Conservation (phyloP, 2,797 vertebrate genomes). For the Acropternis orthonyx region DNA sequence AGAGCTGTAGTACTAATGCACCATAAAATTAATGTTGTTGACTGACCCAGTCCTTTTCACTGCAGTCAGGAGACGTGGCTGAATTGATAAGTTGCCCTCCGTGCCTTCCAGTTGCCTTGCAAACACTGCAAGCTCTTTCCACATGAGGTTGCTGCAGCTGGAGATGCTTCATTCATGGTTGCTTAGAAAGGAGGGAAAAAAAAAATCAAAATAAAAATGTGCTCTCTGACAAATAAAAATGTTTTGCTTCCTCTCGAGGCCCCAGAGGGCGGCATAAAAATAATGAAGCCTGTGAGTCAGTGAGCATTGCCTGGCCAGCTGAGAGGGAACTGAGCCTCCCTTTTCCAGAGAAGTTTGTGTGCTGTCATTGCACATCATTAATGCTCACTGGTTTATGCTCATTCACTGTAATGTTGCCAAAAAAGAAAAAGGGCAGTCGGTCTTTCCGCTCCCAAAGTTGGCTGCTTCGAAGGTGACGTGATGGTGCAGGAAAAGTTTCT, state of each 20-base stretch:
- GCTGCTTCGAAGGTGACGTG: constrained; percentile 27
- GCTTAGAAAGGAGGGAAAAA: neutral
- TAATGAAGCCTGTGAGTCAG: constrained; percentile 50
- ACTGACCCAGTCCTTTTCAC: neutral
- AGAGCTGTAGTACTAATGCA: neutral
- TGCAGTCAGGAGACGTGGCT: neutral
- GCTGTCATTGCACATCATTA: constrained; percentile 53
- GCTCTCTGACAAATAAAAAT: constrained; percentile 57
- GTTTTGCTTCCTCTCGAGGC: constrained; percentile 60
- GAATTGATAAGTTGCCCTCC: neutral
- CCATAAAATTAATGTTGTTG: neutral
- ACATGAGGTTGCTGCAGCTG: constrained; percentile 23
- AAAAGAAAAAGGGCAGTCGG: constrained; percentile 6
- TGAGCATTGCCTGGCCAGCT: constrained; percentile 18
- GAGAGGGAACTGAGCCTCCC: constrained; percentile 15
- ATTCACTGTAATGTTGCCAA: constrained; percentile 4
- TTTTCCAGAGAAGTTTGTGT: constrained; percentile 39
- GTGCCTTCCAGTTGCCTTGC: neutral
- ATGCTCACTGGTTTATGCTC: neutral
- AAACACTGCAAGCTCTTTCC: neutral
- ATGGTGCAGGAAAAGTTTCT: neutral
- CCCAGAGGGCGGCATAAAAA: constrained; percentile 46
- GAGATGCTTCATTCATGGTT: constrained; percentile 45
- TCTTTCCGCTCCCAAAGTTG: neutral
- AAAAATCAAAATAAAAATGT: constrained; percentile 17